Percentiles rank a stretch among this genome's conserved stretches.
Evolutionary conservation across 1,140 invertebrate genomes (phyloP).

Genomic region (Aphelenchoides besseyi): DNA sequence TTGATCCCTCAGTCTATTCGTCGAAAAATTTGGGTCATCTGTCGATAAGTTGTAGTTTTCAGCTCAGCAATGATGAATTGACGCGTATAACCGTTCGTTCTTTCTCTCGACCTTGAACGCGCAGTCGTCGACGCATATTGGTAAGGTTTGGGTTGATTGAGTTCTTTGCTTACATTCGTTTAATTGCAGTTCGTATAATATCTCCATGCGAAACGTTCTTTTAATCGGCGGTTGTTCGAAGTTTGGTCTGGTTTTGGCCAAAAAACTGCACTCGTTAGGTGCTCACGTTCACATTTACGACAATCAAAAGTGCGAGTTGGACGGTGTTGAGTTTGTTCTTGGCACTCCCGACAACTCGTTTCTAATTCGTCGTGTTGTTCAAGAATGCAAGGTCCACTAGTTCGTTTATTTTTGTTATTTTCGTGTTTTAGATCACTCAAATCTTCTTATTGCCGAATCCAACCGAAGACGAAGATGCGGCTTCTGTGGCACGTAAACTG

Average conservation of each 20-base stretch:
- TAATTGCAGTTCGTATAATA: not conserved
- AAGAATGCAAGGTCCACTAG: not conserved
- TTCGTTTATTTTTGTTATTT: not conserved
- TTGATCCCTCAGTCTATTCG: not conserved
- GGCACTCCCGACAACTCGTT: slow-evolving; percentile 2
- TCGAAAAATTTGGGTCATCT: not conserved
- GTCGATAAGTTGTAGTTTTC: not conserved
- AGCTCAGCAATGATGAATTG: not conserved
- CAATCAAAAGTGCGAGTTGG: not conserved
- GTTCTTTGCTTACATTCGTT: not conserved
- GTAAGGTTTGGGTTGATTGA: no score
- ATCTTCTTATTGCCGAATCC: slow-evolving; percentile 15
- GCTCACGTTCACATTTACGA: slow-evolving; percentile 14
- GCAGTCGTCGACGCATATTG: no score
- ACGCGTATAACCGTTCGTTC: not conserved
- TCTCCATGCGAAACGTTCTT: slow-evolving; percentile 14
- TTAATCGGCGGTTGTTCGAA: not conserved
- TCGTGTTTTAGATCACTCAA: slow-evolving; percentile 9
- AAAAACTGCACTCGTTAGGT: slow-evolving; percentile 12
- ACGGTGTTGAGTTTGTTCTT: slow-evolving; percentile 10
- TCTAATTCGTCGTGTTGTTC: not conserved
- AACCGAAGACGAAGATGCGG: not conserved
- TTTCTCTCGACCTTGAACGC: not conserved
- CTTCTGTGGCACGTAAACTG: not conserved
- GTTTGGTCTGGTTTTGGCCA: slow-evolving; percentile 15